Evolutionary conservation across 1,140 invertebrate species (phyloP).

Genomic region (Ceratina australensis): DNA sequence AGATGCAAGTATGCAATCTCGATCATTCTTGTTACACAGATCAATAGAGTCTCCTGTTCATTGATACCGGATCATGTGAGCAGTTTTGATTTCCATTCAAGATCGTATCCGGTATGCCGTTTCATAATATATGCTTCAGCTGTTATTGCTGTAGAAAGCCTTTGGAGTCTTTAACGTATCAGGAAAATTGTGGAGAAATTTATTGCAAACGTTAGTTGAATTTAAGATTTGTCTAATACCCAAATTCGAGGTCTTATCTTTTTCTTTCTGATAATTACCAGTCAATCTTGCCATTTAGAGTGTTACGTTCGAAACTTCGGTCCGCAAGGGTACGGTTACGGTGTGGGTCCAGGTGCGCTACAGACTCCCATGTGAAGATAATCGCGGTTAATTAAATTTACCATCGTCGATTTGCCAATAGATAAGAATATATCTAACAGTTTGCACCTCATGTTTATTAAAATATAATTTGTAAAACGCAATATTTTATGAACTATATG

Average conservation of each 20-base stretch:
- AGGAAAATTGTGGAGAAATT: constrained; percentile 79
- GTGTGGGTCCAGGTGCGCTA: constrained; percentile 67
- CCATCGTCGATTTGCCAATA: no score
- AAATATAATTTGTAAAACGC: not conserved
- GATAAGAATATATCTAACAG: not conserved
- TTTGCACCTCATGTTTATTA: constrained; percentile 8
- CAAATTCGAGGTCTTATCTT: constrained; percentile 1
- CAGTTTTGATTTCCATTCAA: constrained; percentile 37
- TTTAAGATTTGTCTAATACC: not conserved
- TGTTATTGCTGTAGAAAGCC: constrained; percentile 80
- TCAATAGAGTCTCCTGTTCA: not conserved
- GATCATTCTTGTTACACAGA: constrained; percentile 2
- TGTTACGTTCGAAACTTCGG: constrained; percentile 75
- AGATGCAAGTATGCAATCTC: constrained; percentile 67
- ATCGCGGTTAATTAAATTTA: not conserved
- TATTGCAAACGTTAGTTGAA: constrained; percentile 79
- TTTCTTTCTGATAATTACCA: constrained; percentile 4
- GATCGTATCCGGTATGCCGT: constrained; percentile 75
- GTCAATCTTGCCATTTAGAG: constrained; percentile 55
- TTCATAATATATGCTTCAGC: constrained; percentile 79
- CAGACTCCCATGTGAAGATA: constrained; percentile 71
- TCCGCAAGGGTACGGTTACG: constrained; percentile 74
- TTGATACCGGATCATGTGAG: not conserved
- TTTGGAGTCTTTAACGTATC: constrained; percentile 77
- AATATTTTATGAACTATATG: not conserved